Percentiles rank a stretch among this genome's conserved stretches.
Conservation (phyloP, 2,888 invertebrate species). For the Brassicogethes aeneus region DNA sequence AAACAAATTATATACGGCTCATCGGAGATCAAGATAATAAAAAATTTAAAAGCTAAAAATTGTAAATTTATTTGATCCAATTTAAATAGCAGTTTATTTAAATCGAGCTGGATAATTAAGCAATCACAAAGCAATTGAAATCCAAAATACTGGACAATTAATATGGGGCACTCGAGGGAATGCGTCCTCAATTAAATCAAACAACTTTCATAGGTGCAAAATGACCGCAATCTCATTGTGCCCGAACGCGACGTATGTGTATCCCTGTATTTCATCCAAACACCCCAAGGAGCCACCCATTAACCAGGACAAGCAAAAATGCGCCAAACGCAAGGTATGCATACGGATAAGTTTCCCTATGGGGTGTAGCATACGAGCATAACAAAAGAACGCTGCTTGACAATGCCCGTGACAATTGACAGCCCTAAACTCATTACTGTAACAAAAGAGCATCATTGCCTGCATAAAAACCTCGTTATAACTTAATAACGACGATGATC, state of each 20-base stretch:
- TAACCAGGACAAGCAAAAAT: conserved; percentile 6
- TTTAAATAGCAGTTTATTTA: too few species aligned
- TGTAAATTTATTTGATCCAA: too few species aligned
- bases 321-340: too few species aligned
- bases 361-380: conserved; percentile 9
- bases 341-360: too few species aligned
- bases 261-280: conserved; percentile 9
- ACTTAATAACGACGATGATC: conserved; percentile 32
- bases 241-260: background rate
- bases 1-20: too few species aligned
- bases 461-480: conserved; percentile 42
- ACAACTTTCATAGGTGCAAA: conserved; percentile 5
- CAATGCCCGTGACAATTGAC: conserved; percentile 38
- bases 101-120: too few species aligned
- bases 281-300: conserved; percentile 17
- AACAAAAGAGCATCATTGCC: conserved; percentile 43
- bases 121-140: too few species aligned
- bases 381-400: conserved; percentile 12
- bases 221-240: conserved; percentile 15
- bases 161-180: too few species aligned
- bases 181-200: background rate
- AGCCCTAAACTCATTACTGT: conserved; percentile 42
- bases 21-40: too few species aligned
- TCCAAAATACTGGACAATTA: too few species aligned
- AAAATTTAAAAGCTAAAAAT: too few species aligned